These are phyloP conservation scores for Poecilia wingei DNA, from an alignment of 2,797 vertebrate genomes.

Conservation along the genomic window DNA sequence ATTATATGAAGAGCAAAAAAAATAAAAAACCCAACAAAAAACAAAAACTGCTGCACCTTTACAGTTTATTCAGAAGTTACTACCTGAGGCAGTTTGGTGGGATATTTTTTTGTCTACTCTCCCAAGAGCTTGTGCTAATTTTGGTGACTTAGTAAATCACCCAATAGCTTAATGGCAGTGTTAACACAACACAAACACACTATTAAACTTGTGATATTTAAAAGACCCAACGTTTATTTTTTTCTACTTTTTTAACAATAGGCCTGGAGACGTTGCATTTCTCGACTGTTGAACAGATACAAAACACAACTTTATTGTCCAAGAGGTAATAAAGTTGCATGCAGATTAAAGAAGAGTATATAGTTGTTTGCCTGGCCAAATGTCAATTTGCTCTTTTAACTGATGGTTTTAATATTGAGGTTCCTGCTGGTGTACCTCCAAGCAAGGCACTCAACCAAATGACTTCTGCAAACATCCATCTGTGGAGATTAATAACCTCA, in stretches of 20 bases:
- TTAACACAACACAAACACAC: neutral
- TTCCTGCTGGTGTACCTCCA: constrained; percentile 26
- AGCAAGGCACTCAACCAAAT: constrained; percentile 30
- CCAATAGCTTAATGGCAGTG: neutral
- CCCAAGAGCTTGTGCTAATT: neutral
- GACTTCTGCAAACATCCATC: constrained; percentile 5
- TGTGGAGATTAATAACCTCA: constrained; percentile 9
- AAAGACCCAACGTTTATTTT: neutral
- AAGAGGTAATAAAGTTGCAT: neutral
- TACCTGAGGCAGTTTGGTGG: neutral
- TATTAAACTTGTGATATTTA: neutral
- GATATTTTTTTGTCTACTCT: neutral
- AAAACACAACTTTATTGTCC: neutral
- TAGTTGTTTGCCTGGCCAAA: constrained; percentile 6
- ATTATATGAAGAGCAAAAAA: neutral
- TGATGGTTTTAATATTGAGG: constrained; percentile 17
- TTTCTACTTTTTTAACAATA: neutral
- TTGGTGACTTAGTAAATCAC: neutral
- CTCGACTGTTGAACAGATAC: neutral
- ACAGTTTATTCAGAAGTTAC: neutral
- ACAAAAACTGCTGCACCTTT: neutral
- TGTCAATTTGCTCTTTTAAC: constrained; percentile 9
- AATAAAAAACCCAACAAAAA: neutral
- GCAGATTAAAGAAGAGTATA: neutral
- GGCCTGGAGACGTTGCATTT: neutral